A percentile compares a stretch with the other conserved stretches of the same genome.
phyloP scores from a whole-genome alignment of 2,888 invertebrate genomes.

The Oscheius myriophilus region DNA sequence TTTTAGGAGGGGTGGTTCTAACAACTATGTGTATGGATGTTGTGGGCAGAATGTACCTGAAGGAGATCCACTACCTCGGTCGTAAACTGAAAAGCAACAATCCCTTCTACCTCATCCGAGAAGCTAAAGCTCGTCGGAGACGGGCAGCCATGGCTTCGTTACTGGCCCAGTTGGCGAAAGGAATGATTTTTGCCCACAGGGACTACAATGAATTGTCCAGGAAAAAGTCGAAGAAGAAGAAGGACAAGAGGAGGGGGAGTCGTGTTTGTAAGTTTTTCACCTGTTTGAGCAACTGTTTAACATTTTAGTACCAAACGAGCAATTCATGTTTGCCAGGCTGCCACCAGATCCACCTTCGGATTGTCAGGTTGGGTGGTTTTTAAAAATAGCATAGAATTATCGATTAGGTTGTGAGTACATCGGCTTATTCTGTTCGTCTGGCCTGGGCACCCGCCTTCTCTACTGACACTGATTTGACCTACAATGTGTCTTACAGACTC shows the following conservation, averaged over 20 bases:
- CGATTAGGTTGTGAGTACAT: conserved; percentile 67
- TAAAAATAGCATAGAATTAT: background rate
- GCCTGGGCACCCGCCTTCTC: conserved; percentile 69
- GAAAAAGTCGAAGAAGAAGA: conserved; percentile 62
- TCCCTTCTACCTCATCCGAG: conserved; percentile 68
- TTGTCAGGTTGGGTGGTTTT: conserved; percentile 44
- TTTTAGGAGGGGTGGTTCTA: conserved; percentile 64
- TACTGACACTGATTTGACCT: conserved; percentile 31
- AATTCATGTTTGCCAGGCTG: conserved; percentile 69
- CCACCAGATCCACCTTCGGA: conserved; percentile 70
- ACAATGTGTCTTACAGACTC: conserved; percentile 31
- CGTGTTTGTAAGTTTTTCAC: conserved; percentile 63
- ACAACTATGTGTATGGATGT: conserved; percentile 70
- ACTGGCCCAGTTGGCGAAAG: conserved; percentile 67
- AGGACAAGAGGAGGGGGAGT: conserved; percentile 58
- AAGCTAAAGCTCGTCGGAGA: conserved; percentile 68
- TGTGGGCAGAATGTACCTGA: conserved; percentile 69
- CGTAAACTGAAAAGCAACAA: conserved; percentile 68
- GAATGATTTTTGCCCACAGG: conserved; percentile 69
- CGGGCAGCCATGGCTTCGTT: conserved; percentile 68
- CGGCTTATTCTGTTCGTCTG: conserved; percentile 67
- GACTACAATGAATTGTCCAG: conserved; percentile 65
- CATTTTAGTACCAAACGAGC: conserved; percentile 65
- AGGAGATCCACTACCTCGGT: conserved; percentile 69
- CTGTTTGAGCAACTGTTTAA: too few species aligned